Base-by-base conservation (phyloP, 1,140 invertebrate genomes). In the Cotesia vestalis region DNA sequence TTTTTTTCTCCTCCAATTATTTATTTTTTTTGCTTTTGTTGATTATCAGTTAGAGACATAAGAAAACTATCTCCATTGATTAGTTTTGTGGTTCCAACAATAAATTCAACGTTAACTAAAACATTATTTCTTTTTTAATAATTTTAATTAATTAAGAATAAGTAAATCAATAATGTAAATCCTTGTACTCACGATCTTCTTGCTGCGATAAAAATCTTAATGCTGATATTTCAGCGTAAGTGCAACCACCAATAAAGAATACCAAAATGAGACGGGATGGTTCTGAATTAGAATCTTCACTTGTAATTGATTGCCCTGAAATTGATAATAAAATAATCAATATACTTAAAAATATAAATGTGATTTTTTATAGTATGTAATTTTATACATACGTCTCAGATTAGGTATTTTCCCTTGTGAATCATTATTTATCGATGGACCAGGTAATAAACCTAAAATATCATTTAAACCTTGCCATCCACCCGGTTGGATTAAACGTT, bases 201-300 rank as follows among this genome's bases (percentile, higher is more conserved):
- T 96, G 93, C 79, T 96, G 94, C 5, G 96, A 94, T 4, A 99
- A 88, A 83, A 96, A 98, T 75, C 97, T 89, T 1, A 99, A 85
- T 0, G 96, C 96, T 2, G 97, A 95, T 78, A 99, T 92, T 86
- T 99, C 98, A 3, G 96, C 94, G 88, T 94, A 98, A 0, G 97
- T 99, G 81, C 96, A 97, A 2, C 98, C 98, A 9, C 98, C 97
- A 20, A 99, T 92, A 81, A 98, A 98, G 81, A 98, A 96, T 0
- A 99, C 95, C 4, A 99, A 83, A n/a, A 97, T 92, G 1, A 96
- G 91, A 79, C 91, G 91, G 0, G 93, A 90, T 60, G 89, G 89
- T 73, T 95, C 92, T 6, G 89, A 89, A 61, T 89, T 87, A 0
- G 91, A 92, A 72, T 89, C 90, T 77, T 93, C 89, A 73, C 90